Evolutionary conservation across 2,113 vertebrate species (phyloP), one percentile per base, ranked within the genome.

Genomic region (Heloderma charlesbogerti): DNA sequence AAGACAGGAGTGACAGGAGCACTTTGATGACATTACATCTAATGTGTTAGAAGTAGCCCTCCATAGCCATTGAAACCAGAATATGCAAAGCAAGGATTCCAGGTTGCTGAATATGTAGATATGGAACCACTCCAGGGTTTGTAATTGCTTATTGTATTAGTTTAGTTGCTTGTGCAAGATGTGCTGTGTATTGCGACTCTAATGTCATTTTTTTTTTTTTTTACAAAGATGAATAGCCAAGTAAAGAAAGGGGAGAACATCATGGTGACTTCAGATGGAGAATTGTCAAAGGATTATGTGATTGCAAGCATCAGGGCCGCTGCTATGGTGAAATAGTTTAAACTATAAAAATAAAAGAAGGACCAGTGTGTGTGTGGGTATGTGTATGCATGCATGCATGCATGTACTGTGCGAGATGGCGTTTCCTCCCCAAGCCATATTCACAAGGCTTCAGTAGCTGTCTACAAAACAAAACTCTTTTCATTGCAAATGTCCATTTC

Each of bases 151-250:
- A 79, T 79, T 86, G 9, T 79, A 85, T 85, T 90, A 90, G 82
- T 29, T 90, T 84, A 85, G 57, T 78, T 85, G 60, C n/a, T 78
- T 85, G 15, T 54, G 22, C 83, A 89, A 89, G 71, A 75, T 77
- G 54, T 84, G 57, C 31, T 86, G 72, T 67, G 57, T 51, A 86
- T 69, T 84, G 57, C n/a, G 40, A 54, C 34, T 51, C n/a, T 79
- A 90, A 90, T 90, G 51, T 84, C 37, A 85, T 90, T 89, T 37
- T 51, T n/a, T n/a, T n/a, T n/a, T n/a, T n/a, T n/a, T n/a, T 80
- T 84, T 74, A 54, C 85, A 51, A 79, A 86, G 15, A 78, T 69
- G 12, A 31, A 69, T 69, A 27, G 34, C 66, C 79, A 82, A 89
- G 79, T 43, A 89, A 43, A 86, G 22, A 79, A 85, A 84, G 1